A percentile compares a stretch with the other conserved stretches of the same genome.
Evolutionary conservation across 2,888 invertebrate genomes (phyloP).

Genomic region (Dryobota labecula): DNA sequence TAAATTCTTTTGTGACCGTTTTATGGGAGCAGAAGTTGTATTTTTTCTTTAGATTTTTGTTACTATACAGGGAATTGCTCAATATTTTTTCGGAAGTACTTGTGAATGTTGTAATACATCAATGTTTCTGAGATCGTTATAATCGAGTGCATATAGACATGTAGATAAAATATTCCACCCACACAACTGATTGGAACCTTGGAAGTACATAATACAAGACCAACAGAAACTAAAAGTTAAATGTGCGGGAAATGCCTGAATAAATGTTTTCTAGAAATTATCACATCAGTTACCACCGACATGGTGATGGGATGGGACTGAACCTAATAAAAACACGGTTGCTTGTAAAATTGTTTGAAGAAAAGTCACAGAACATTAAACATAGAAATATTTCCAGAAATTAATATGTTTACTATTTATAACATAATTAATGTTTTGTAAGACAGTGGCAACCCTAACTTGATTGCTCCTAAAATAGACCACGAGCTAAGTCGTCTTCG

Average conservation of each 20-base stretch:
- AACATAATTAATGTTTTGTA: not conserved
- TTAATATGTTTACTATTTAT: not conserved
- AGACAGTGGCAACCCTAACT: constrained; percentile 48
- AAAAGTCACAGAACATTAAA: not conserved
- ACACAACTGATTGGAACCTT: not conserved
- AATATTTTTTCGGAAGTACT: not conserved
- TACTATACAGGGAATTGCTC: constrained; percentile 10
- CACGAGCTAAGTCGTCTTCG: constrained; percentile 50
- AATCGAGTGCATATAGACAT: not conserved
- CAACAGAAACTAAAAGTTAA: not conserved
- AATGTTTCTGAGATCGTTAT: not conserved
- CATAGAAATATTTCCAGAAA: not conserved
- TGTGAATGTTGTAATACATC: not conserved
- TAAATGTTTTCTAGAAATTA: not conserved
- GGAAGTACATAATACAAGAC: not conserved
- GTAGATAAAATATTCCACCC: not conserved
- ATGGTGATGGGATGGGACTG: not conserved
- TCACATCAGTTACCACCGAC: not conserved
- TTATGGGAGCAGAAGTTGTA: constrained; percentile 31
- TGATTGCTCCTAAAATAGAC: constrained; percentile 61
- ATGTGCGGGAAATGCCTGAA: not conserved
- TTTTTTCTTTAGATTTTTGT: constrained; percentile 20
- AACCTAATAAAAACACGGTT: not conserved
- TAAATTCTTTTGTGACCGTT: constrained; percentile 26
- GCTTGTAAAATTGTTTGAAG: not conserved